phyloP scores from a whole-genome alignment of 92 coral and sea anemone species.

The Scolanthus callimorphus region DNA sequence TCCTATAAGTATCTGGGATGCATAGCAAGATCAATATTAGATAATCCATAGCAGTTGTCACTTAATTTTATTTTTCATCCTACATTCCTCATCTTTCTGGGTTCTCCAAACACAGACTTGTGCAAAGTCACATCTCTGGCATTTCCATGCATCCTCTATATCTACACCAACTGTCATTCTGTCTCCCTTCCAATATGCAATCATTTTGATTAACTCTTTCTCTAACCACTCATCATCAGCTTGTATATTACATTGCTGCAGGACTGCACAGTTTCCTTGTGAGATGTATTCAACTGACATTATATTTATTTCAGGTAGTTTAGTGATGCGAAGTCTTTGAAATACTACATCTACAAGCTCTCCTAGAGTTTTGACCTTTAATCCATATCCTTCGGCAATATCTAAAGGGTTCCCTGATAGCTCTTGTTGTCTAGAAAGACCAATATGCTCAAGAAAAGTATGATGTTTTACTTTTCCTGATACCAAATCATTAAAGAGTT shows the following conservation, averaged over 20 bases:
- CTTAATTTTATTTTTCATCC: constrained; percentile 19
- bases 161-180: constrained; percentile 48
- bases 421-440: constrained; percentile 17
- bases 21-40: no score
- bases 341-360: constrained; percentile 33
- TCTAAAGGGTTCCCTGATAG: constrained; percentile 43
- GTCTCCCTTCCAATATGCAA: constrained; percentile 59
- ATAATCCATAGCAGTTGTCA: no score
- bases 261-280: constrained; percentile 26
- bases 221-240: constrained; percentile 50
- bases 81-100: constrained; percentile 48
- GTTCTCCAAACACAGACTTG: constrained; percentile 53
- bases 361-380: constrained; percentile 13
- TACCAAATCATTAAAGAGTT: constrained; percentile 48
- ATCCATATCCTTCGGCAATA: constrained; percentile 32
- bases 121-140: constrained; percentile 58
- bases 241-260: constrained; percentile 15
- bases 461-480: constrained; percentile 18
- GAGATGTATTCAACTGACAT: constrained; percentile 36
- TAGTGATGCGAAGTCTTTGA: constrained; percentile 19
- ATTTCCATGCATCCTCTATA: constrained; percentile 72
- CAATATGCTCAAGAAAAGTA: constrained; percentile 12
- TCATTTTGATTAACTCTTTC: constrained; percentile 26
- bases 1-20: no score
- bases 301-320: constrained; percentile 17